Evolutionary conservation across 1,140 invertebrate species (phyloP).

Genomic region (Arion vulgaris): DNA sequence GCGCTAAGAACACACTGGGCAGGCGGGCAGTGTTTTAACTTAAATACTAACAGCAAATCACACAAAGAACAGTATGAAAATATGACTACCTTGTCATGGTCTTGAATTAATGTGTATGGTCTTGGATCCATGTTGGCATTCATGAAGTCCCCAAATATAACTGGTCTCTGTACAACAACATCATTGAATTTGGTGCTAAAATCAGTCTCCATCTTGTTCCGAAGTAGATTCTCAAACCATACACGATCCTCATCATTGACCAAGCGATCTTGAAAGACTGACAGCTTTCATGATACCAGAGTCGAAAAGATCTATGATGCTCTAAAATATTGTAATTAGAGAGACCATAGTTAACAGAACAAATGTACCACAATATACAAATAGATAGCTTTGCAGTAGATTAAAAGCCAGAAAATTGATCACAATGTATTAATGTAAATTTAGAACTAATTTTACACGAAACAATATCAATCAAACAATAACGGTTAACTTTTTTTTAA

Average conservation of each 20-base stretch:
- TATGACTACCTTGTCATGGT: conserved; percentile 67
- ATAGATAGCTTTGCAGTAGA: too few relatives aligned
- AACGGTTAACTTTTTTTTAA: too few relatives aligned
- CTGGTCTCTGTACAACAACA: conserved; percentile 66
- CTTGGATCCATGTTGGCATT: conserved; percentile 61
- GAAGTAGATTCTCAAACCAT: conserved; percentile 69
- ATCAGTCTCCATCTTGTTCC: conserved; percentile 68
- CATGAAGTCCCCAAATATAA: conserved; percentile 74
- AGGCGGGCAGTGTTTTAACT: too few relatives aligned
- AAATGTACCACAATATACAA: too few relatives aligned
- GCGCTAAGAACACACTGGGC: too few relatives aligned
- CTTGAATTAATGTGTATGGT: conserved; percentile 68
- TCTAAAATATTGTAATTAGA: conserved; percentile 53
- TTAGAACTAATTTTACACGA: too few relatives aligned
- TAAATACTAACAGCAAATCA: too few relatives aligned
- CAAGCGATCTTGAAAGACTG: conserved; percentile 74
- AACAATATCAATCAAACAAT: too few relatives aligned
- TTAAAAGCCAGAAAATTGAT: too few relatives aligned
- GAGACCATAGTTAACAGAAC: background rate
- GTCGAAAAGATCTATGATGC: conserved; percentile 62
- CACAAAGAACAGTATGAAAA: too few relatives aligned
- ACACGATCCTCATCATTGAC: conserved; percentile 72
- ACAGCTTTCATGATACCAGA: conserved; percentile 73
- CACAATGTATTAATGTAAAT: too few relatives aligned
- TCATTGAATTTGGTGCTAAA: conserved; percentile 67